Base-by-base conservation (phyloP, 2,113 vertebrate genomes). In the Tursiops truncatus region DNA sequence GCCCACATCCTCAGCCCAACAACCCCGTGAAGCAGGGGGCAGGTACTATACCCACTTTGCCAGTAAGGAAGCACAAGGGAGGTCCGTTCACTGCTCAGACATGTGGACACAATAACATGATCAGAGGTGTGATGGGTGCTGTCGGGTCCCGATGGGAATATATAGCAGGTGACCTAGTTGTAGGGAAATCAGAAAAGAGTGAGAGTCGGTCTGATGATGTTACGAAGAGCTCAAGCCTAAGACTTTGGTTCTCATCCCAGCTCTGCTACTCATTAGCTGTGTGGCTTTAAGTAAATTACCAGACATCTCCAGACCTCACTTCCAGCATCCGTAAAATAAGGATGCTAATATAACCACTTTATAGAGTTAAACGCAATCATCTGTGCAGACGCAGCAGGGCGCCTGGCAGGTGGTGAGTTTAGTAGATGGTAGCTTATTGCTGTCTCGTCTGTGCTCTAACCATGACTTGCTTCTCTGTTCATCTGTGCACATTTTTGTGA, bases 161-260 rank as follows among this genome's bases (percentile, higher is more conserved):
- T 8, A 0, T 0, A 6, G 2, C 77, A 8, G 74, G 71, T 33
- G 31, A 5, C 38, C 21, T 36, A 0, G 11, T 10, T 9, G 0
- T 0, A 23, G 47, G 23, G 21, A 44, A 36, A 11, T 41, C 6
- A 0, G 38, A 1, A 3, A 14, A 36, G 14, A 80, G 53, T 9
- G 10, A 50, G 38, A 25, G 5, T 3, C 0, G 0, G 2, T 47
- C 25, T 17, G n/a, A 1, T 28, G 18, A 12, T 26, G 28, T 1
- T 2, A 33, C 60, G 2, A 0, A 38, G 21, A n/a, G 9, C 76
- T 50, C 6, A 3, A 56, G 41, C 5, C 26, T 44, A 68, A 21
- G 53, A 21, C 20, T 26, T 23, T 1, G 44, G 20, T 70, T 81
- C 44, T 4, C 18, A 0, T 33, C 36, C 18, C 20, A 6, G 2